Percentiles rank a stretch among this genome's conserved stretches.
Conservation (phyloP, 2,888 invertebrate species). For the Pemphredon lugubris region DNA sequence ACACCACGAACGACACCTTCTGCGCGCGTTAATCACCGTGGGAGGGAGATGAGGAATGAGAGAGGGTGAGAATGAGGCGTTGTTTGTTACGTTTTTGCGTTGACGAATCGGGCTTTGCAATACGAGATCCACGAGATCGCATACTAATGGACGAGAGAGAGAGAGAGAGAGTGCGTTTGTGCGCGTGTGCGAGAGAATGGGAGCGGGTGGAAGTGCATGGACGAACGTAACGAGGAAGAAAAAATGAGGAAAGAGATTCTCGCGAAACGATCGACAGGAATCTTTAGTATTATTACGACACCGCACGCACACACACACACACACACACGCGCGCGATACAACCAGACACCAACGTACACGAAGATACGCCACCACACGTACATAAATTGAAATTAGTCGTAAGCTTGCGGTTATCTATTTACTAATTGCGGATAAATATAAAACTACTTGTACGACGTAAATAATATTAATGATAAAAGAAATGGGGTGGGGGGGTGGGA, state of each 20-base stretch:
- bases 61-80: neutral
- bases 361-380: too few species aligned
- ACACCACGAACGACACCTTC: too few species aligned
- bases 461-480: conserved; percentile 60
- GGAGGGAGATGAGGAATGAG: conserved; percentile 8
- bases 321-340: conserved; percentile 7
- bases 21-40: neutral
- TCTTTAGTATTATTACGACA: conserved; percentile 51
- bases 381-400: conserved; percentile 67
- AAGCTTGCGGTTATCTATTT: conserved; percentile 75
- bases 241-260: conserved; percentile 31
- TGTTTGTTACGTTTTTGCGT: conserved; percentile 24
- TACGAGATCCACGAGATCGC: conserved; percentile 57
- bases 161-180: conserved; percentile 10
- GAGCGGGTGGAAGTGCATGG: neutral
- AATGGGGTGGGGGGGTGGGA: neutral
- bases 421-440: conserved; percentile 73
- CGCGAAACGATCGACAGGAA: conserved; percentile 65
- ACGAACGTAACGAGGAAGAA: conserved; percentile 3
- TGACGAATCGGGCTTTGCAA: conserved; percentile 65
- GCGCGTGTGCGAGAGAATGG: neutral
- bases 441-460: conserved; percentile 66
- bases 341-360: too few species aligned
- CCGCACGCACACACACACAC: conserved; percentile 12
- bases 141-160: conserved; percentile 41